Conservation (phyloP, 2,113 vertebrate species). For the Felis catus region F.catus_Fca126_mat1.0 CM031416.1:80740001-80740500, state of each 20-base stretch:
- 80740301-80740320: not conserved
- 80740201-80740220: not conserved
- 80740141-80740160: not conserved
- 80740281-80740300: not conserved
- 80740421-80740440: not conserved
- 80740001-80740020: not conserved
- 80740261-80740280: not conserved
- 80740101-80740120: not conserved
- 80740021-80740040: not conserved
- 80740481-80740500: not conserved
- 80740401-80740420: not conserved
- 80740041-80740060: not conserved
- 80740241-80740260: not conserved
- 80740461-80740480: not conserved
- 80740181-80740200: not conserved
- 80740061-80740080: not conserved
- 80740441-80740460: not conserved
- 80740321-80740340: not conserved
- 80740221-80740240: not conserved
- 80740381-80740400: not conserved
- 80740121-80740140: not conserved
- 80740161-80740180: not conserved
- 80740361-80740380: not conserved
- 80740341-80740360: not conserved
- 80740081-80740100: not conserved